Base-by-base conservation (phyloP, 2,888 invertebrate species). In the Drosophila engyochracea region DNA sequence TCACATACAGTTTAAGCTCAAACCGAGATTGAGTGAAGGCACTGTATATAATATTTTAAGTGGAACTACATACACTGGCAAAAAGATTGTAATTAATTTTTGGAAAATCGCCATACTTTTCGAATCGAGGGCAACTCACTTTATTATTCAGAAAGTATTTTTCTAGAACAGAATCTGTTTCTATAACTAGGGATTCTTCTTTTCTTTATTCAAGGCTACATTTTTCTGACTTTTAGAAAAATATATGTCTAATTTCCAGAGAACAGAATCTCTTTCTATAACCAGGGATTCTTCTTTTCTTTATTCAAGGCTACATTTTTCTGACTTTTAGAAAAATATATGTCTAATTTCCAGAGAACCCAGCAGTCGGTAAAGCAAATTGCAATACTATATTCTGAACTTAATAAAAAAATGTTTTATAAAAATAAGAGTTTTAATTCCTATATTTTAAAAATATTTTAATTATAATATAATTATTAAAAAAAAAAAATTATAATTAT, bases 1-100 rank as follows among this genome's bases (percentile, higher is more conserved):
- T 49, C 66, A 77, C 57, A 58, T 59, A 59, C 51, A 73, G 19
- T 7, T 71, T 30, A 25, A 59, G 4, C 37, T 28, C 33, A 30
- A 51, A 10, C 25, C 12, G 12, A 22, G 14, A 41, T 41, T 16
- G 22, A 3, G 12, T n/a, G 19, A n/a, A n/a, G 25, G 3, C 22
- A 14, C 4, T 9, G 7, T 16, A 47, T 9, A 7, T 16, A 4
- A 25, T 47, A 14, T 22, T 16, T 22, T 47, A 47, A 25, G 16
- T 47, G 14, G 12, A 44, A 33, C 14, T 33, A 19, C 10, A 55
- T 30, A 61, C 39, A 41, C n/a, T 25, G 4, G 12, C 4, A 31
- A n/a, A 55, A 25, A 35, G 19, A 5, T 22, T 1, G 22, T 6
- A 0, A 22, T 22, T 1, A 12, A 44, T 12, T 44, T 44, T 22